Evolutionary conservation across 2,797 vertebrate genomes (phyloP), one percentile per base, ranked within the genome.

Genomic region (Ficedula albicollis): DNA sequence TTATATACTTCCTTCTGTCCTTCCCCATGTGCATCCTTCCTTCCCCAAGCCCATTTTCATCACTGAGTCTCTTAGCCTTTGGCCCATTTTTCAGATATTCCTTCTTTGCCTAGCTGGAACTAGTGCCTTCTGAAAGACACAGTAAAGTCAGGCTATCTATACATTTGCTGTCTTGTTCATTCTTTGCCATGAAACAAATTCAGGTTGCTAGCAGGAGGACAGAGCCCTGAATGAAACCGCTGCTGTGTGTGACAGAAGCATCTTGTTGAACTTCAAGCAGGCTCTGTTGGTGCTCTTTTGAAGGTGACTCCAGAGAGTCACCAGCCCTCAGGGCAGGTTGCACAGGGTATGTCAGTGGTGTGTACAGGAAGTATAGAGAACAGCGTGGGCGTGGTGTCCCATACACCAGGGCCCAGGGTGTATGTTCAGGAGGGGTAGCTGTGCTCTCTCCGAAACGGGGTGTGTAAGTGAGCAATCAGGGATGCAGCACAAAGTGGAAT

Each of bases 321-420:
- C 21, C 26, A 41, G 38, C 70, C 41, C 8, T 49, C 43, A 54
- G 29, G 25, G 59, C 56, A 30, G 67, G 14, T 46, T 26, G 13
- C 51, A 8, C 6, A 11, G 23, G 11, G 4, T 49, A 26, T 36
- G 48, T 49, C 26, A n/a, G 75, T 2, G 1, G 22, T 13, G 14
- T 4, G 2, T 29, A 8, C 29, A 56, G 59, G 54, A 79, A 44
- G 26, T 7, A 1, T 0, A 49, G 29, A 15, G 32, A 74, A 17
- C 27, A 13, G 10, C 0, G 0, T 8, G 34, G 22, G 32, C 8
- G 9, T 30, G 0, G 0, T 14, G 32, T 51, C 54, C 36, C 10
- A 1, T 14, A 13, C 38, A 25, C 5, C 23, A 68, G 39, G 20
- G 21, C 18, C 64, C 26, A 32, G 78, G 44, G 44, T 46, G 21